Base-by-base conservation (phyloP, 1,140 invertebrate species). In the Lepidostoma basale region DNA sequence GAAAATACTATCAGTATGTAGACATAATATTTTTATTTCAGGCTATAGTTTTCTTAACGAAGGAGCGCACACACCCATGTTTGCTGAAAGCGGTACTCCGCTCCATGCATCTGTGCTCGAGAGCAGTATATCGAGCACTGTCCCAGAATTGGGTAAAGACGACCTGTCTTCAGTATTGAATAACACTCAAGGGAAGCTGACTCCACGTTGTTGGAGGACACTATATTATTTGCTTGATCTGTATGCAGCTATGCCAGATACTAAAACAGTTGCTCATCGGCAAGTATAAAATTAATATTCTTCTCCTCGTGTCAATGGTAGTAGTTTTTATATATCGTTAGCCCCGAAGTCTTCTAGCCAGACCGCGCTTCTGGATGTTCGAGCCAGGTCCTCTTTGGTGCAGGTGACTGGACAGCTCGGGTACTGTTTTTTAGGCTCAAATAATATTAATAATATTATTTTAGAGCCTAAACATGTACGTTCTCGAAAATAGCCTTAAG, bases 191-290 rank as follows among this genome's bases (percentile, higher is more conserved):
- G 74, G 69, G 39, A 78, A 78, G 70, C 68, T 83, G 64, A 91
- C 89, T 1, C 93, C 93, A 10, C 88, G 90, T 71, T 98, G 96
- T 76, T 98, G 96, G 96, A 91, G 93, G 77, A 98, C 94, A 4
- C 90, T 98, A 69, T 97, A 96, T 77, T 90, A 95, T 78, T 84
- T 98, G 14, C 80, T 98, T 30, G 94, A 98, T 75, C 80, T 98
- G 18, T 98, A 98, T 77, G 94, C 95, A 2, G 95, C 92, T 14
- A 93, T 95, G 87, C 95, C 96, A 0, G 95, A 97, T 76, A 93
- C 93, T 0, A 97, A 97, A 79, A 97, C 94, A 0, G 91, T 98
- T 10, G 81, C 79, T n/a, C 81, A 83, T 73, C 78, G 81, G 81
- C 80, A 42, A 60, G 28, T 26, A 44, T 54, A 5, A 54, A 54